Evolutionary conservation across 2,113 vertebrate species (phyloP).

Genomic region (Nannospalax galili): DNA sequence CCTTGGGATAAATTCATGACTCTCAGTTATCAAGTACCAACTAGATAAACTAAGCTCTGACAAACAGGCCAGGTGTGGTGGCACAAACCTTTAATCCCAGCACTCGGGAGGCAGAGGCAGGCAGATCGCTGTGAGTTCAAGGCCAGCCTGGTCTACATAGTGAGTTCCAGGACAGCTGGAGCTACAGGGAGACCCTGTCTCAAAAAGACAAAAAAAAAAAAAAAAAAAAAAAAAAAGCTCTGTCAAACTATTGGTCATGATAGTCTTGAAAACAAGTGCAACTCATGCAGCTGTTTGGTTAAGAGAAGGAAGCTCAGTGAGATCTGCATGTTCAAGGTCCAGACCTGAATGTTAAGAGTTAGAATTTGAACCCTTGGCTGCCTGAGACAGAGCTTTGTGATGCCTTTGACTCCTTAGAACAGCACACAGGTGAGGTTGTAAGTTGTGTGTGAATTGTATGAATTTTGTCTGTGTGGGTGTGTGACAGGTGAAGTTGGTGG

Average conservation of each 20-base stretch:
- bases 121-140: no score
- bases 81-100: no score
- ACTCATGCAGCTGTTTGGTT: background rate
- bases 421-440: background rate
- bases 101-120: no score
- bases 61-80: no score
- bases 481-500: background rate
- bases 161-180: no score
- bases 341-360: background rate
- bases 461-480: no score
- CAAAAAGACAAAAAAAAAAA: no score
- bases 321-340: accelerated
- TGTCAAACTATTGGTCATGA: no score
- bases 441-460: background rate
- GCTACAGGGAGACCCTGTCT: no score
- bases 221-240: no score
- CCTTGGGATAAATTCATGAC: background rate
- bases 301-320: background rate
- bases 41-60: no score
- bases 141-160: no score
- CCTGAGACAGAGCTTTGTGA: background rate
- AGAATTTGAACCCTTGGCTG: background rate
- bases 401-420: background rate
- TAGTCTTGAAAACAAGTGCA: background rate
- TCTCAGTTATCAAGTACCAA: background rate